Evolutionary conservation across 2,888 invertebrate species (phyloP).

Genomic region (Dascillus cervinus): DNA sequence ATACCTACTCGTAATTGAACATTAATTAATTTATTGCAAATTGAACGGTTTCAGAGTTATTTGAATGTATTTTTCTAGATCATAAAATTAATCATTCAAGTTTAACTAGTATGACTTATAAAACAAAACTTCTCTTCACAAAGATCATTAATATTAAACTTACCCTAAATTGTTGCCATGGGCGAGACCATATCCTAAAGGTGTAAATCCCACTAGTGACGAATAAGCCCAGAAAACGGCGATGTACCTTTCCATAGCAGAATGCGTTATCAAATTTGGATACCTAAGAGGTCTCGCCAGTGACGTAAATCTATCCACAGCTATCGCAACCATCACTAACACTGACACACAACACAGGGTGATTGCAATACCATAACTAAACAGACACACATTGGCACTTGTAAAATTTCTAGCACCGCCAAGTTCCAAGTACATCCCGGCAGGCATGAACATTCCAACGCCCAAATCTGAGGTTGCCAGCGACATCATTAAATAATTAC

Average conservation of each 20-base stretch:
- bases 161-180: conserved; percentile 16
- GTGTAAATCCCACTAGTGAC: conserved; percentile 48
- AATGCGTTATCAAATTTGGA: conserved; percentile 55
- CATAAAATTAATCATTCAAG: background rate
- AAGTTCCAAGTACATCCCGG: conserved; percentile 51
- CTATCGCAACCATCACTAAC: conserved; percentile 53
- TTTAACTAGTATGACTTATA: too few relatives aligned
- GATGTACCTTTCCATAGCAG: conserved; percentile 51
- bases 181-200: conserved; percentile 44
- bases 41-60: too few relatives aligned
- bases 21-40: too few relatives aligned
- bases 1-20: too few relatives aligned
- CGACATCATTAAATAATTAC: conserved; percentile 53
- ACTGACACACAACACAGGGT: conserved; percentile 53
- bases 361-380: conserved; percentile 51
- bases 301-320: conserved; percentile 54
- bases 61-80: background rate
- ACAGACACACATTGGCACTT: conserved; percentile 45
- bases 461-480: conserved; percentile 54
- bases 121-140: too few relatives aligned
- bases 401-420: conserved; percentile 41
- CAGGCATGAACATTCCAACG: conserved; percentile 51
- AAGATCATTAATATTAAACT: conserved; percentile 2
- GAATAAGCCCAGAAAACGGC: conserved; percentile 53
- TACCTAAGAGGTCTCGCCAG: conserved; percentile 55